Percentiles rank a stretch among this genome's conserved stretches.
Conservation (phyloP, 2,113 vertebrate species). For the Osmerus mordax region DNA sequence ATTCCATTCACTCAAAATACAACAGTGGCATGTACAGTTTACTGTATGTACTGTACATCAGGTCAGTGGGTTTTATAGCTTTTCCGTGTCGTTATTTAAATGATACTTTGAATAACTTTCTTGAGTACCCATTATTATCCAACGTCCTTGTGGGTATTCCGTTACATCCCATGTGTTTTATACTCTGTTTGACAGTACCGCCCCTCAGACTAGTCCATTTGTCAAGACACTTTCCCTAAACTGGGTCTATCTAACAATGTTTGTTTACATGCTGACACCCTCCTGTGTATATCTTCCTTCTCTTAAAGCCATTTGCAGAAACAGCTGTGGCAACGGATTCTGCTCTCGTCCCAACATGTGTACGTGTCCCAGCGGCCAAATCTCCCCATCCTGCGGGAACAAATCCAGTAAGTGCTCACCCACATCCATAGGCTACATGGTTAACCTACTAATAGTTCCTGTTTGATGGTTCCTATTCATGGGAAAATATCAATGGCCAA, state of each 20-base stretch:
- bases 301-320: slow-evolving; percentile 80
- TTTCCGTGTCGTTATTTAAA: too few species aligned
- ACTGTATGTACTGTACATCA: too few species aligned
- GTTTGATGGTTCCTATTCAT: not conserved
- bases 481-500: too few species aligned
- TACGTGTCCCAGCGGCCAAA: slow-evolving; percentile 81
- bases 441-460: not conserved
- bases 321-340: slow-evolving; percentile 84
- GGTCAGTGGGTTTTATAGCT: too few species aligned
- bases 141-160: too few species aligned
- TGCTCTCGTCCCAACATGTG: slow-evolving; percentile 88
- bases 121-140: too few species aligned
- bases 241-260: not conserved
- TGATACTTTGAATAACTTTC: too few species aligned
- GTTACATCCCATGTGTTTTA: too few species aligned
- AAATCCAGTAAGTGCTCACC: slow-evolving; percentile 67
- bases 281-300: slow-evolving; percentile 9
- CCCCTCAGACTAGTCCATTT: not conserved
- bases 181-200: not conserved
- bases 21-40: too few species aligned
- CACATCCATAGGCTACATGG: not conserved
- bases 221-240: not conserved
- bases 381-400: slow-evolving; percentile 74
- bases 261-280: not conserved
- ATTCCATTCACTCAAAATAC: too few species aligned